Evolutionary conservation across 2,888 invertebrate species (phyloP).

Genomic region (Cephus spinipes): DNA sequence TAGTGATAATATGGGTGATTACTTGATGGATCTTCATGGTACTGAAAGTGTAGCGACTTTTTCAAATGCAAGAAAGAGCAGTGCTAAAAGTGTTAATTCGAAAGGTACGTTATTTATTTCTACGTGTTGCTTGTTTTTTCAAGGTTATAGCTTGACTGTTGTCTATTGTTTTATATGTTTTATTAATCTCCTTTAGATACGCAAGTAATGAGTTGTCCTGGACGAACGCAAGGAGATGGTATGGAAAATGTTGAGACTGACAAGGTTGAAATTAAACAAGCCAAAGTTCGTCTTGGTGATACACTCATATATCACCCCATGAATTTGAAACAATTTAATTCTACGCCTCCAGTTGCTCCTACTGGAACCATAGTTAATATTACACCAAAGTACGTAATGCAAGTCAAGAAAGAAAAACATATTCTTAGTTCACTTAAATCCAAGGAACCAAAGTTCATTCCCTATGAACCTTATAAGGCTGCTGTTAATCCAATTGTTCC

Average conservation of each 20-base stretch:
- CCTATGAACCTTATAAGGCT: conserved; percentile 89
- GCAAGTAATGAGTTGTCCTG: conserved; percentile 46
- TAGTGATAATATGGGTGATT: conserved; percentile 7
- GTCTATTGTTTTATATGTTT: too few species aligned
- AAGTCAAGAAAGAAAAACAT: conserved; percentile 69
- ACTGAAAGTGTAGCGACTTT: conserved; percentile 16
- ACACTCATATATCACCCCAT: conserved; percentile 64
- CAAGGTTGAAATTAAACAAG: conserved; percentile 45
- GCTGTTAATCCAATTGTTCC: conserved; percentile 84
- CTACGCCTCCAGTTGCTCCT: conserved; percentile 68
- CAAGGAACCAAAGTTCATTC: conserved; percentile 85
- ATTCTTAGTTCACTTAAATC: conserved; percentile 67
- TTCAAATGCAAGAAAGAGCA: conserved; percentile 16
- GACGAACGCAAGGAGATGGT: conserved; percentile 81
- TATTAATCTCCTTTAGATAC: conserved; percentile 34
- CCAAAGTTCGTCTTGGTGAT: conserved; percentile 57
- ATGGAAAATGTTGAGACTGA: conserved; percentile 72
- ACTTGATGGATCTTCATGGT: neutral
- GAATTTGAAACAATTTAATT: conserved; percentile 57
- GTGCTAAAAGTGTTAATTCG: conserved; percentile 3
- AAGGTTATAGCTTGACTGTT: too few species aligned
- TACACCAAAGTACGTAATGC: conserved; percentile 73
- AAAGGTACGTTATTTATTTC: conserved; percentile 7
- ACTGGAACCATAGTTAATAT: conserved; percentile 72
- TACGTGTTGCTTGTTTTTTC: too few species aligned